phyloP scores from a whole-genome alignment of 2,113 vertebrate genomes.

The Atherinomorus stipes region DNA sequence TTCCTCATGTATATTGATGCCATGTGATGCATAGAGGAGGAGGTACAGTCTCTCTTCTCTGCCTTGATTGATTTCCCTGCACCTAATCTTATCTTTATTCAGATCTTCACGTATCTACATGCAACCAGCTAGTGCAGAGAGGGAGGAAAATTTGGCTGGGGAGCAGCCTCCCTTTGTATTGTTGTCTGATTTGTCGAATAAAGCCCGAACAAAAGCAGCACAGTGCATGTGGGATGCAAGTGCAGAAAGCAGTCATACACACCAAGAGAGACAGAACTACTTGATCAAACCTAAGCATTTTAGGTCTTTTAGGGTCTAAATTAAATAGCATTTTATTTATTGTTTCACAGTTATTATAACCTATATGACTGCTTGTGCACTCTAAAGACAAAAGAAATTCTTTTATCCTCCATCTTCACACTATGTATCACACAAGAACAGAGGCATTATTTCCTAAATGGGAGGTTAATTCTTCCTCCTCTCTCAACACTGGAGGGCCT shows the following conservation, averaged over 20 bases:
- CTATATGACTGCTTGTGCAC: neutral
- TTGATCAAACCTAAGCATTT: neutral
- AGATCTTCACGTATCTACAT: slow-evolving; percentile 56
- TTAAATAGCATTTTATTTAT: slow-evolving; percentile 19
- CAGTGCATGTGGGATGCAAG: slow-evolving; percentile 26
- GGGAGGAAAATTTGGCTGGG: slow-evolving; percentile 35
- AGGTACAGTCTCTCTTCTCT: slow-evolving; percentile 20
- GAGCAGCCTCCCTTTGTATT: slow-evolving; percentile 57
- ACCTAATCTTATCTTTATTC: slow-evolving; percentile 70
- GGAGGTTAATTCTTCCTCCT: neutral
- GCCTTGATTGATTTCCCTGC: slow-evolving; percentile 61
- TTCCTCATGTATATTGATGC: slow-evolving; percentile 36
- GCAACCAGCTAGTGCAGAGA: slow-evolving; percentile 44
- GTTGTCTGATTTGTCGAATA: slow-evolving; percentile 62
- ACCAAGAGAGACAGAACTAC: slow-evolving; percentile 16
- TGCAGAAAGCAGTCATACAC: slow-evolving; percentile 20
- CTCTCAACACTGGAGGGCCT: neutral
- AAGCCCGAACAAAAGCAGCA: slow-evolving; percentile 47
- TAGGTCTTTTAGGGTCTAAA: neutral
- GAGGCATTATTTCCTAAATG: slow-evolving; percentile 5
- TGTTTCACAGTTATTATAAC: slow-evolving; percentile 1
- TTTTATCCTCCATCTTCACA: neutral
- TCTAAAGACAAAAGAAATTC: neutral
- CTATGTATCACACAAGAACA: neutral
- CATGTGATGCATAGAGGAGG: slow-evolving; percentile 18